These are phyloP conservation scores for Troilus luridus DNA, from an alignment of 2,888 invertebrate genomes.

Conservation along the genomic window DNA sequence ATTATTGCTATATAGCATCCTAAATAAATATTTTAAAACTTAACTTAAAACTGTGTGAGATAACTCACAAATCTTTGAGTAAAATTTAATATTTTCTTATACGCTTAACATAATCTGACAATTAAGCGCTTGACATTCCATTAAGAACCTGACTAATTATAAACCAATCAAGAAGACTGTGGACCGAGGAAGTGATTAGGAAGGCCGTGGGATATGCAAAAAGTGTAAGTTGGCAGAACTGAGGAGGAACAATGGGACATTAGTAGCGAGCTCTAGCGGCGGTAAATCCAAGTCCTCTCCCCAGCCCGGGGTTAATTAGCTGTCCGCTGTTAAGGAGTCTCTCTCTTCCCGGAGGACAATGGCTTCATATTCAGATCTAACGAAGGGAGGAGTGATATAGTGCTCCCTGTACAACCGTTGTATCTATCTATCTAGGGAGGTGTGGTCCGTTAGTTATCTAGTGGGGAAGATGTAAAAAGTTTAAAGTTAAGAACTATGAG, in stretches of 20 bases:
- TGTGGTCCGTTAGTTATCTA: too few species aligned
- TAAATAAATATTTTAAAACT: too few species aligned
- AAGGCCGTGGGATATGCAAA: slow-evolving; percentile 13
- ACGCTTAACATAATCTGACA: too few species aligned
- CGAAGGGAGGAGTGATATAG: background rate
- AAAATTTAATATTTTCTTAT: too few species aligned
- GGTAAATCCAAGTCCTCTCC: background rate
- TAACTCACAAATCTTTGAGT: too few species aligned
- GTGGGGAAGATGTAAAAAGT: too few species aligned
- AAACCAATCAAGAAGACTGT: background rate
- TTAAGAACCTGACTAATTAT: background rate
- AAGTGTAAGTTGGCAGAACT: background rate
- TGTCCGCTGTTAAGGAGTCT: background rate
- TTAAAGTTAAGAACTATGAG: too few species aligned
- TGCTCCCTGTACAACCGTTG: background rate
- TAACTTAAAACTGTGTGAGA: too few species aligned
- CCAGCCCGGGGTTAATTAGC: too few species aligned
- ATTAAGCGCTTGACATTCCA: background rate
- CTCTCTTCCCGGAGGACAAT: background rate
- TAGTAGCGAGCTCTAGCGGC: background rate
- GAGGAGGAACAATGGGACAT: background rate
- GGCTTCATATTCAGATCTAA: slow-evolving; percentile 20
- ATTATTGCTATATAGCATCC: too few species aligned
- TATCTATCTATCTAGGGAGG: too few species aligned
- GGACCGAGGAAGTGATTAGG: background rate